A percentile compares a stretch with the other conserved stretches of the same genome.
Evolutionary conservation across 2,113 vertebrate genomes (phyloP).

Genomic region (Menidia beryllina): DNA sequence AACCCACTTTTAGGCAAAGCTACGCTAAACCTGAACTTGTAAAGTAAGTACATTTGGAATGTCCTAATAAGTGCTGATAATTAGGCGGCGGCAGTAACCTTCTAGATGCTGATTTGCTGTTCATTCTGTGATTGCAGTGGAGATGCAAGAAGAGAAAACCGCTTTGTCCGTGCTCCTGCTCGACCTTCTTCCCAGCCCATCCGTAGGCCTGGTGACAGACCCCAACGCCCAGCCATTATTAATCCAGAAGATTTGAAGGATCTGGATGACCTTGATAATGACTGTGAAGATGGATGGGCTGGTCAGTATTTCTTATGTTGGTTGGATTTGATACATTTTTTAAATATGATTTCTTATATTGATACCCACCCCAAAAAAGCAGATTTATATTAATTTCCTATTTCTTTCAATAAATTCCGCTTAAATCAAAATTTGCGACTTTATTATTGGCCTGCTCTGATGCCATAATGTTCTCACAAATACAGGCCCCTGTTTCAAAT

Average conservation of each 20-base stretch:
- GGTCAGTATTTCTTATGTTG: slow-evolving; percentile 77
- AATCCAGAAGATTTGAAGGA: slow-evolving; percentile 96
- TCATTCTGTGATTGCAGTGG: slow-evolving; percentile 64
- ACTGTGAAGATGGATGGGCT: slow-evolving; percentile 97
- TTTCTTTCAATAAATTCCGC: too few relatives aligned
- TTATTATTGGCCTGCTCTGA: too few relatives aligned
- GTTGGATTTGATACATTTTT: too few relatives aligned
- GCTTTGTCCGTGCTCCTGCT: slow-evolving; percentile 78
- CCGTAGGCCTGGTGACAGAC: slow-evolving; percentile 86
- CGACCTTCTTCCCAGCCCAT: slow-evolving; percentile 85
- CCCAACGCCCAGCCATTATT: slow-evolving; percentile 91
- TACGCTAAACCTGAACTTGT: slow-evolving; percentile 89
- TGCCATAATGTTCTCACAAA: too few relatives aligned
- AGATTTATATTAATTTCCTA: too few relatives aligned
- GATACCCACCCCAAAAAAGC: too few relatives aligned
- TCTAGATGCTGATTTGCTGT: neutral
- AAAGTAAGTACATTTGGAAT: slow-evolving; percentile 84
- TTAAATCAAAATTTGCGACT: too few relatives aligned
- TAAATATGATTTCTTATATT: too few relatives aligned
- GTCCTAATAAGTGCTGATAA: neutral
- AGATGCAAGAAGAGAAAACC: slow-evolving; percentile 86
- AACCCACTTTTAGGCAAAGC: slow-evolving; percentile 87
- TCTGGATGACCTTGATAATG: slow-evolving; percentile 94
- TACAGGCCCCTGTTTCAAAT: too few relatives aligned
- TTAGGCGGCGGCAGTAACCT: neutral